Conservation (phyloP, 53 echinoderm and acorn worm species). For the Paelopatides confundens region DNA sequence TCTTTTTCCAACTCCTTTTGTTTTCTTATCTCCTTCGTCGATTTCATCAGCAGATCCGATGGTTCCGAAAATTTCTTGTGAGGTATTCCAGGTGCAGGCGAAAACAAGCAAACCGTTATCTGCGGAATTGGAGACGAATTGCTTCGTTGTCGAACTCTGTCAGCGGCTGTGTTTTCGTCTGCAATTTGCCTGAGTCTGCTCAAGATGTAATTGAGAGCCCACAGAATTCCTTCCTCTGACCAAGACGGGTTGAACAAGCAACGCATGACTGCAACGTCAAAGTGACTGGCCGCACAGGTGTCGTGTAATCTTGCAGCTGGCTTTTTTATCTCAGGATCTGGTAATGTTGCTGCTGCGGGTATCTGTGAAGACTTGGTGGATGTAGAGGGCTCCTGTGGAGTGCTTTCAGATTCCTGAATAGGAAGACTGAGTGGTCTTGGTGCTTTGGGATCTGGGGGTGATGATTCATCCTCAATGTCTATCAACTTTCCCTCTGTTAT, state of each 20-base stretch:
- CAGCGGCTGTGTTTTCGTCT: conserved; percentile 83
- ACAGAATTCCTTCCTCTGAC: conserved; percentile 95
- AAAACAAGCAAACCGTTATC: conserved; percentile 92
- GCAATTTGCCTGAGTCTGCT: conserved; percentile 84
- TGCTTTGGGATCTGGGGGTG: conserved; percentile 18
- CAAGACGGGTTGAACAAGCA: conserved; percentile 96
- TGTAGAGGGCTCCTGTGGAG: conserved; percentile 14
- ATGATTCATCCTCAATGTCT: conserved; percentile 47
- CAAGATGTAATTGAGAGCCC: conserved; percentile 93
- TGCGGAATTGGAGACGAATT: conserved; percentile 96
- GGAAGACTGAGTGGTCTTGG: conserved; percentile 52
- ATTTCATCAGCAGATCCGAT: conserved; percentile 33
- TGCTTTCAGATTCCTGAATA: background rate
- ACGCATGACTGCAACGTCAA: conserved; percentile 99
- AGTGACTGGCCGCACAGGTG: conserved; percentile 87
- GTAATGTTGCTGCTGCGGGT: conserved; percentile 53
- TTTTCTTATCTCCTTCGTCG: background rate
- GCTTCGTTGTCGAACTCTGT: conserved; percentile 92
- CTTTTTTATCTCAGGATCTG: conserved; percentile 56
- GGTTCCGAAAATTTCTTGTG: conserved; percentile 96
- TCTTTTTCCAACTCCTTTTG: conserved; percentile 51
- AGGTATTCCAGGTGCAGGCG: conserved; percentile 83
- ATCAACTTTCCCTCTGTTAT: conserved; percentile 26
- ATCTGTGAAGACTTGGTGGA: conserved; percentile 1
- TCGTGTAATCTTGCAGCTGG: conserved; percentile 84